Evolutionary conservation across 2,113 vertebrate genomes (phyloP), one percentile per base, ranked within the genome.

Genomic region (Campylomormyrus numenius): DNA sequence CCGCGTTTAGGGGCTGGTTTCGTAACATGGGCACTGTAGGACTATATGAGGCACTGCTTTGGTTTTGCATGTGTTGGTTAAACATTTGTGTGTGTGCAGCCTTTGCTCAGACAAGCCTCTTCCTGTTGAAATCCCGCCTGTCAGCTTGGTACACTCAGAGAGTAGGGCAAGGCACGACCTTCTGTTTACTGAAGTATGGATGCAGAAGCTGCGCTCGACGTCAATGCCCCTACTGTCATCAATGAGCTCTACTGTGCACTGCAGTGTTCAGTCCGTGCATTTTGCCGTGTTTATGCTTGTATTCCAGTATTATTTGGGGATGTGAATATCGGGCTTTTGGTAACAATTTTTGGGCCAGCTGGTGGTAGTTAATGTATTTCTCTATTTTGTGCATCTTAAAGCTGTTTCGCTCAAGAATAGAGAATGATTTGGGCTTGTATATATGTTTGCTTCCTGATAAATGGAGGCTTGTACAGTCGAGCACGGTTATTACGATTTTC

Each of bases 31-130:
- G 35, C 50, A 74, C 90, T 24, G 85, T 35, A 89, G 88, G 48
- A 88, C 90, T 91, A 91, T 90, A 88, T 91, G 91, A 92, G 94
- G 92, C 66, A 66, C 91, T 94, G 91, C 93, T 95, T 94, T 93
- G 91, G 93, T 90, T 91, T 89, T 93, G 93, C 94, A 95, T 95
- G 93, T 95, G 94, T 94, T 96, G 94, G 95, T 94, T 94, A 95
- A 94, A 95, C 94, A 93, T 94, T 93, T 49, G 87, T 49, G 42
- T 94, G n/a, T 27, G 24, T 11, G 9, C 95, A 95, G 94, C 95
- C 94, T 94, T 94, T 94, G 93, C 94, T 94, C 92, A 94, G 93
- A 94, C 93, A 94, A 93, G 92, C 93, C 92, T 92, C 94, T 95
- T 95, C 94, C 94, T 94, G 94, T 95, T 94, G 92, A 87, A 92